Conservation (phyloP, 1,140 invertebrate species). For the Cyphomyrmex costatus region DNA sequence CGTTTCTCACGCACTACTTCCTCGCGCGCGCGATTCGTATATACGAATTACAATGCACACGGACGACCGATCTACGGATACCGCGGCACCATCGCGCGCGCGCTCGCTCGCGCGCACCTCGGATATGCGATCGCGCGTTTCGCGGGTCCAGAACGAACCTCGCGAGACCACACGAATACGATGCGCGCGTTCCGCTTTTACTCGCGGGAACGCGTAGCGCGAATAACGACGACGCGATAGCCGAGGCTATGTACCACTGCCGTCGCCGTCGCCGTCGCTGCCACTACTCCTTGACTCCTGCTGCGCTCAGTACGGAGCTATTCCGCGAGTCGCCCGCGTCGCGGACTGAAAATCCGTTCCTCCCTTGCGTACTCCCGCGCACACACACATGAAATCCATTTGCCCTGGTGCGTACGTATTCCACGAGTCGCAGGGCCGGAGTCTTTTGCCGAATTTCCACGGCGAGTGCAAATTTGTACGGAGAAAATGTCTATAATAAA, state of each 20-base stretch:
- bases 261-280: background rate
- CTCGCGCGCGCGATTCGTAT: constrained; percentile 39
- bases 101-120: background rate
- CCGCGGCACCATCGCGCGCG: constrained; percentile 12
- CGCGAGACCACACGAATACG: constrained; percentile 9
- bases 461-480: too few relatives aligned
- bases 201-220: constrained; percentile 17
- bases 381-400: background rate
- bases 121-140: background rate
- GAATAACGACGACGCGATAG: constrained; percentile 11
- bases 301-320: background rate
- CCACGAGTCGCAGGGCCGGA: background rate
- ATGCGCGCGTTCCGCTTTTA: constrained; percentile 21
- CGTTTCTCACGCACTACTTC: constrained; percentile 52
- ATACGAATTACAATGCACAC: too few relatives aligned
- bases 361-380: constrained; percentile 13
- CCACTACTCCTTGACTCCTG: background rate
- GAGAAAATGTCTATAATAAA: too few relatives aligned
- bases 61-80: background rate
- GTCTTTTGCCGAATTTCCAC: background rate
- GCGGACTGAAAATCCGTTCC: constrained; percentile 58
- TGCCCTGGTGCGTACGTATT: background rate
- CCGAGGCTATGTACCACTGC: background rate
- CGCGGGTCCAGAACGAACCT: background rate
- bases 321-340: constrained; percentile 50